phyloP scores from a whole-genome alignment of 2,888 invertebrate genomes.

The Lithophane socia region DNA sequence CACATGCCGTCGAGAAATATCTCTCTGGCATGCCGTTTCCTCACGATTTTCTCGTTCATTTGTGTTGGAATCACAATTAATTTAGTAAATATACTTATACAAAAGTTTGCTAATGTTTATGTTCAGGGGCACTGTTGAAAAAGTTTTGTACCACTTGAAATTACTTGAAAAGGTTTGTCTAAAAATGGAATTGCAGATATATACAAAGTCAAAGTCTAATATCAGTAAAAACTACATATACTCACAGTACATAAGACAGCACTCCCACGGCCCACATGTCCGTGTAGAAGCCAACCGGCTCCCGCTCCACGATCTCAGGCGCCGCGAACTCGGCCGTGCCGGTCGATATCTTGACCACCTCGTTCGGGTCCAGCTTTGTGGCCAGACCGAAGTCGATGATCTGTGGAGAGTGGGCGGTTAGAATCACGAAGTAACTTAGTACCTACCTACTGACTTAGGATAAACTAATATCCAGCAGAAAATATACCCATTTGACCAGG shows the following conservation, averaged over 20 bases:
- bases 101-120: too few species aligned
- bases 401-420: slow-evolving; percentile 68
- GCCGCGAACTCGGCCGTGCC: slow-evolving; percentile 99
- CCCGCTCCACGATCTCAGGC: slow-evolving; percentile 99
- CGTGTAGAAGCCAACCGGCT: slow-evolving; percentile 99
- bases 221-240: background rate
- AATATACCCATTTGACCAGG: background rate
- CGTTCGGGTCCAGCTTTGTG: slow-evolving; percentile 99
- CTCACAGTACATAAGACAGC: slow-evolving; percentile 99
- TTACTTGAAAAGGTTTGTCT: too few species aligned
- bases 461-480: background rate
- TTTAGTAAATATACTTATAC: too few species aligned
- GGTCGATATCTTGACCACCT: slow-evolving; percentile 99
- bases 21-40: too few species aligned
- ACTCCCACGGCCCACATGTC: slow-evolving; percentile 99
- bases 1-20: too few species aligned
- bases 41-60: too few species aligned
- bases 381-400: slow-evolving; percentile 99
- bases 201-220: too few species aligned
- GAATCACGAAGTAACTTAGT: background rate
- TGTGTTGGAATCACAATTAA: too few species aligned
- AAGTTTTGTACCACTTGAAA: too few species aligned
- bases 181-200: too few species aligned
- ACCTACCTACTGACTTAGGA: background rate
- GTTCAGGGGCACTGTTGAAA: too few species aligned